Conservation (phyloP, 2,888 invertebrate species). For the Sphaerophoria rueppellii region DNA sequence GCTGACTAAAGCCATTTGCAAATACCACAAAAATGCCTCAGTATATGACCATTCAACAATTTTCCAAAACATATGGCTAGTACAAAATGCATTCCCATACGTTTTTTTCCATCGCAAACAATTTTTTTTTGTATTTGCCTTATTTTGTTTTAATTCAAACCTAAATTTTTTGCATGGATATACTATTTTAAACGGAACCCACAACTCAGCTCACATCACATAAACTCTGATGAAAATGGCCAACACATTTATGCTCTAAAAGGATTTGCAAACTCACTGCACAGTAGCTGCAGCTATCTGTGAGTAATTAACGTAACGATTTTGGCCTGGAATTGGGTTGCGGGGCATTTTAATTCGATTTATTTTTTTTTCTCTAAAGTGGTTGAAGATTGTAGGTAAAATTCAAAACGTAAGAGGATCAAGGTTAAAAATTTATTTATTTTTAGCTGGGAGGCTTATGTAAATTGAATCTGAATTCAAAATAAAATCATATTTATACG, state of each 20-base stretch:
- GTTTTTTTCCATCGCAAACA: conserved; percentile 35
- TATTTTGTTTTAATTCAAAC: conserved; percentile 45
- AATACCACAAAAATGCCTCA: conserved; percentile 21
- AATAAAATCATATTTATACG: conserved; percentile 27
- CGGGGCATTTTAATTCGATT: conserved; percentile 43
- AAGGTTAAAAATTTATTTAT: conserved; percentile 26
- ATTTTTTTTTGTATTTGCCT: neutral
- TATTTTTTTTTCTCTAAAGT: conserved; percentile 11
- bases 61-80: conserved; percentile 44
- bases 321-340: conserved; percentile 40
- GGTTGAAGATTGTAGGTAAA: neutral
- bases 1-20: conserved; percentile 46
- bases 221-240: conserved; percentile 21
- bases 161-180: conserved; percentile 34
- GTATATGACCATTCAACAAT: conserved; percentile 41
- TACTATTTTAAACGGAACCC: conserved; percentile 10
- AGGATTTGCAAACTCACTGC: conserved; percentile 5
- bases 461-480: conserved; percentile 43
- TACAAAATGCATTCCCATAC: conserved; percentile 53
- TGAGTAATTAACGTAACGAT: conserved; percentile 52
- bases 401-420: conserved; percentile 40
- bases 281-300: conserved; percentile 19
- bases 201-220: conserved; percentile 27
- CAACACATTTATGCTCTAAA: conserved; percentile 33
- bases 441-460: conserved; percentile 45